Evolutionary conservation across 2,797 vertebrate genomes (phyloP), one percentile per base, ranked within the genome.

Genomic region (Myioborus melanocephalus): DNA sequence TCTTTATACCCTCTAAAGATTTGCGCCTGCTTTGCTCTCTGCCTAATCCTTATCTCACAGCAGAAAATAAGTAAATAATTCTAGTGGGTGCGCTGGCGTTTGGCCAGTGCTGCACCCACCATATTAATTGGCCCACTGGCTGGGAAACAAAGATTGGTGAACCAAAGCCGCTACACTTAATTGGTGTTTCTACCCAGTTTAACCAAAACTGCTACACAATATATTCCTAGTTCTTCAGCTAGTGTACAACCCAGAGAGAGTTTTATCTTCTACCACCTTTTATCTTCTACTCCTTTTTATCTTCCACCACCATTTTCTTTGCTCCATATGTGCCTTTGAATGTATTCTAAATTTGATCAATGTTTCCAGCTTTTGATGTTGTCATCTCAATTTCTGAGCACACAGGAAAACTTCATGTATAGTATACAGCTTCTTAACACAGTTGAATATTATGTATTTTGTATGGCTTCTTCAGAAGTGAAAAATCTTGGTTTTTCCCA

Each of bases 231-330:
- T 53, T 85, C 73, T 9, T 69, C 20, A 57, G 1, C 10, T 75
- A 59, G 8, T 0, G 1, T 21, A 30, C 3, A 26, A 8, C 3
- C 8, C 3, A 6, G 7, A 21, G 8, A 11, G 10, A 22, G 4
- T 76, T 8, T 27, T 72, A 32, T 22, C 20, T 69, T 69, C 27
- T 59, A 44, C 24, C 16, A 37, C 37, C 37, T 12, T 37, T 37
- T 37, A 37, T 37, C 37, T 37, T 37, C 37, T 37, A 37, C 37
- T 37, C 12, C 37, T 12, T 37, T 8, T 24, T 83, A 23, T 22
- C 20, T 72, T 70, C 28, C 50, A 41, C 23, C 12, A 61, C 11
- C 10, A 14, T 60, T 43, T 69, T 56, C 34, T 69, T 80, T 84
- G 8, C 5, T 89, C 14, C n/a, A 13, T 50, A 21, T 6, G 6